Evolutionary conservation across 2,888 invertebrate species (phyloP).

Genomic region (Protodeltote pygarga): DNA sequence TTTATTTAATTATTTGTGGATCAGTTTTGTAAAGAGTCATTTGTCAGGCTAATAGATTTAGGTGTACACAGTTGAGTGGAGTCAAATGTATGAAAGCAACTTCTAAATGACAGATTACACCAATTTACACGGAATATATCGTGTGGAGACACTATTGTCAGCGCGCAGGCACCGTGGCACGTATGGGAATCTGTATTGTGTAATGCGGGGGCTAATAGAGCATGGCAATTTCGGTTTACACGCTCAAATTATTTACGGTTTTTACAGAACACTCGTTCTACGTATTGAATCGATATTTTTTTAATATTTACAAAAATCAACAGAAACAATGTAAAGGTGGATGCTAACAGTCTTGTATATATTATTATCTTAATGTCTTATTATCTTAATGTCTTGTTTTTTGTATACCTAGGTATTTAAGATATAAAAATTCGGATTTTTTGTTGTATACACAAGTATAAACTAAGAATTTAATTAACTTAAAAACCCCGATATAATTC

Average conservation of each 20-base stretch:
- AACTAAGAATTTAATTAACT: no score
- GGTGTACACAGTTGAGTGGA: constrained; percentile 48
- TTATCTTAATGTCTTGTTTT: no score
- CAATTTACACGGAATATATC: constrained; percentile 75
- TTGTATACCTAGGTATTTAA: no score
- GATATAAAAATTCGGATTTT: no score
- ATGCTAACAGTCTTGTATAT: no score
- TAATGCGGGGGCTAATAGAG: constrained; percentile 47
- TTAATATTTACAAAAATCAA: no score
- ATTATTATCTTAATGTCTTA: no score
- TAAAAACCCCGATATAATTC: no score
- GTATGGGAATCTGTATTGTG: constrained; percentile 65
- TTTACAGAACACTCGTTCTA: constrained; percentile 17
- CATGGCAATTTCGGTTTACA: constrained; percentile 42
- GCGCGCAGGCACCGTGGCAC: constrained; percentile 64
- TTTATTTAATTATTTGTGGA: constrained; percentile 24
- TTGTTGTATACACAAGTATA: no score
- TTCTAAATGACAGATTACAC: constrained; percentile 61
- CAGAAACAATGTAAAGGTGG: no score
- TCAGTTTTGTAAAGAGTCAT: constrained; percentile 8
- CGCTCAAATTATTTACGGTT: constrained; percentile 22
- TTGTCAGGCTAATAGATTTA: constrained; percentile 4
- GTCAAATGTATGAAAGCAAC: constrained; percentile 55
- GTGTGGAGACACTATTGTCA: constrained; percentile 65
- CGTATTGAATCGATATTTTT: no score